Percentiles rank a stretch among this genome's conserved stretches.
phyloP scores from a whole-genome alignment of 2,888 invertebrate genomes.

The Nomada fabriciana region DNA sequence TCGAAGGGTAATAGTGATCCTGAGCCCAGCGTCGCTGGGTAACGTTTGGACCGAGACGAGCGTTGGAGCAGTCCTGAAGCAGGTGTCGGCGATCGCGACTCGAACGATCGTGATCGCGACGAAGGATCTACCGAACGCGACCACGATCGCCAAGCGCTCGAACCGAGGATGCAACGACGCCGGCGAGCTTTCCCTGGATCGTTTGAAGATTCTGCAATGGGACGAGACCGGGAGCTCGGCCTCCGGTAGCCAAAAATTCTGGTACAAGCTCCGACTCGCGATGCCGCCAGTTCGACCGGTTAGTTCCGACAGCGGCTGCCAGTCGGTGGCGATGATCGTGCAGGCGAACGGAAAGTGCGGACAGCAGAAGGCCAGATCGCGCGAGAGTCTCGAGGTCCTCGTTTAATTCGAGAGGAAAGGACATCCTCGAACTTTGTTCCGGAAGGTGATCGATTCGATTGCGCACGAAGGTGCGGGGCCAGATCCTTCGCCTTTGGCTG shows the following conservation, averaged over 20 bases:
- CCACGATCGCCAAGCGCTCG: constrained; percentile 83
- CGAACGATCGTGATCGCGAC: constrained; percentile 82
- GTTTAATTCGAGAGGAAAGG: constrained; percentile 71
- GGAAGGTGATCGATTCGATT: too few relatives aligned
- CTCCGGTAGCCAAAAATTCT: constrained; percentile 87
- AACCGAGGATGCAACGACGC: constrained; percentile 85
- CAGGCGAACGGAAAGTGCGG: constrained; percentile 77
- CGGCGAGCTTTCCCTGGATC: constrained; percentile 80
- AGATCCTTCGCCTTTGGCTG: too few relatives aligned
- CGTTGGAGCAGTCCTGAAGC: constrained; percentile 84
- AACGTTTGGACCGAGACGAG: constrained; percentile 84
- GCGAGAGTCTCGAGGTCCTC: constrained; percentile 83
- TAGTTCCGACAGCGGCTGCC: constrained; percentile 71
- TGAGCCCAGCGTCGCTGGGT: constrained; percentile 85
- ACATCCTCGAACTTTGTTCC: too few relatives aligned
- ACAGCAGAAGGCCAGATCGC: constrained; percentile 81
- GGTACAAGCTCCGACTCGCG: constrained; percentile 88
- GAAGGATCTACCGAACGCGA: constrained; percentile 83
- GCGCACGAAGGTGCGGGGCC: too few relatives aligned
- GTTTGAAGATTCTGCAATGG: constrained; percentile 78
- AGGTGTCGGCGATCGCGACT: constrained; percentile 82
- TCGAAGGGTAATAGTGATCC: constrained; percentile 84
- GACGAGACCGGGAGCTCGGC: constrained; percentile 57
- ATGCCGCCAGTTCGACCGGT: constrained; percentile 85
- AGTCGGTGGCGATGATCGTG: constrained; percentile 82